Conservation (phyloP, 2,888 invertebrate genomes). For the Clusia tigrina region DNA sequence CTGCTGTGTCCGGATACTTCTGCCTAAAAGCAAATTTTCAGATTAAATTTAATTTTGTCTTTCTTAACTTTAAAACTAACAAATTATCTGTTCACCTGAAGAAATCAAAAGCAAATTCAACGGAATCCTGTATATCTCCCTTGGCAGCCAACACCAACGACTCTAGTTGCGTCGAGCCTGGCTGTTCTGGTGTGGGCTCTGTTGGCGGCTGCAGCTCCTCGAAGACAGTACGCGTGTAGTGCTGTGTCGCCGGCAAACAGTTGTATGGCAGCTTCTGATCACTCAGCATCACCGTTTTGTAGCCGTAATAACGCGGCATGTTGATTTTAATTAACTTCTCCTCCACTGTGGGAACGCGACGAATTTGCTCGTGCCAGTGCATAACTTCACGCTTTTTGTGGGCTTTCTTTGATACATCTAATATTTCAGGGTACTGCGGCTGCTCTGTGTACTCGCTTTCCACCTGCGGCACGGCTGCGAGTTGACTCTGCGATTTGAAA, state of each 20-base stretch:
- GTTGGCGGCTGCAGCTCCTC: conserved; percentile 66
- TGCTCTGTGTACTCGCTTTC: conserved; percentile 43
- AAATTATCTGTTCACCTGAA: conserved; percentile 43
- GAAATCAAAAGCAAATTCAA: conserved; percentile 50
- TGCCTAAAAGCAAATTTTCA: conserved; percentile 39
- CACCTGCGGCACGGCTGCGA: conserved; percentile 17
- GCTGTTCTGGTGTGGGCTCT: conserved; percentile 11
- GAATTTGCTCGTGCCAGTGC: conserved; percentile 69
- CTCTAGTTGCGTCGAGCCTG: conserved; percentile 30
- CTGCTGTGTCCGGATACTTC: conserved; percentile 34
- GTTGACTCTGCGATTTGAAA: conserved; percentile 24
- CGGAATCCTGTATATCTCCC: conserved; percentile 52
- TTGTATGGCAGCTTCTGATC: conserved; percentile 74
- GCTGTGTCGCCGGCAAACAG: conserved; percentile 74
- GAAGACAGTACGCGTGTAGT: conserved; percentile 81
- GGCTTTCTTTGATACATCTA: conserved; percentile 68
- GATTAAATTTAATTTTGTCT: neutral
- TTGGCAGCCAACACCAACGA: conserved; percentile 41
- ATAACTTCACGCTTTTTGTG: conserved; percentile 65
- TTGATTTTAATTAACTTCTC: conserved; percentile 85
- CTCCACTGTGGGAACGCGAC: conserved; percentile 76
- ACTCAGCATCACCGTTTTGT: conserved; percentile 70
- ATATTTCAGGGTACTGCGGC: conserved; percentile 54
- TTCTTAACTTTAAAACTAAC: conserved; percentile 10
- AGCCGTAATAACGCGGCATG: conserved; percentile 84